These are phyloP conservation scores for Protonibea diacanthus DNA, from an alignment of 2,797 vertebrate species.

Conservation along the genomic window DNA sequence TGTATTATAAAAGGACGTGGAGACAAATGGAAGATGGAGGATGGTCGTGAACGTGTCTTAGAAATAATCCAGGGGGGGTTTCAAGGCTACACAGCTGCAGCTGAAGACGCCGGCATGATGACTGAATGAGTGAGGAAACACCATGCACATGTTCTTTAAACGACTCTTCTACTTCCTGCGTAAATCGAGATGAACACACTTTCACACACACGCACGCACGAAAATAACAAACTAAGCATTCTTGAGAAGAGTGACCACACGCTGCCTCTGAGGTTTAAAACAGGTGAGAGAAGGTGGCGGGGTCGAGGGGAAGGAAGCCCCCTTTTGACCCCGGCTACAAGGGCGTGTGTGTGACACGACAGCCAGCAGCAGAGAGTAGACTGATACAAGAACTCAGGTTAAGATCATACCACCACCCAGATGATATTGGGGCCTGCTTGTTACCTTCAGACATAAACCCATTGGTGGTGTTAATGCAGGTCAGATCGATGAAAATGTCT, in stretches of 20 bases:
- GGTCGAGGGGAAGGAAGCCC: conserved; percentile 34
- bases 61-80: conserved; percentile 9
- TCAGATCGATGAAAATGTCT: conserved; percentile 11
- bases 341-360: conserved; percentile 76
- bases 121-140: conserved; percentile 22
- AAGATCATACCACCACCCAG: conserved; percentile 95
- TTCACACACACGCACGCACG: conserved; percentile 14
- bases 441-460: conserved; percentile 98
- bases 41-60: conserved; percentile 7
- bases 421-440: conserved; percentile 95
- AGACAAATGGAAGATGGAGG: conserved; percentile 14
- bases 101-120: conserved; percentile 24
- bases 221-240: conserved; percentile 45
- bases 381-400: conserved; percentile 84
- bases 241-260: conserved; percentile 77
- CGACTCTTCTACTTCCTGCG: conserved; percentile 9
- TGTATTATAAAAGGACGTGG: neutral
- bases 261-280: conserved; percentile 59
- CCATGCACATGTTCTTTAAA: conserved; percentile 51
- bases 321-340: conserved; percentile 48
- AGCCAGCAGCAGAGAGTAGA: conserved; percentile 91
- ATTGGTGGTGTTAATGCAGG: conserved; percentile 59
- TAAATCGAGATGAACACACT: conserved; percentile 19
- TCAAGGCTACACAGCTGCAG: conserved; percentile 27
- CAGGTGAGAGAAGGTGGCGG: conserved; percentile 71